Evolutionary conservation across 2,888 invertebrate species (phyloP).

Genomic region (Notodonta ziczac): DNA sequence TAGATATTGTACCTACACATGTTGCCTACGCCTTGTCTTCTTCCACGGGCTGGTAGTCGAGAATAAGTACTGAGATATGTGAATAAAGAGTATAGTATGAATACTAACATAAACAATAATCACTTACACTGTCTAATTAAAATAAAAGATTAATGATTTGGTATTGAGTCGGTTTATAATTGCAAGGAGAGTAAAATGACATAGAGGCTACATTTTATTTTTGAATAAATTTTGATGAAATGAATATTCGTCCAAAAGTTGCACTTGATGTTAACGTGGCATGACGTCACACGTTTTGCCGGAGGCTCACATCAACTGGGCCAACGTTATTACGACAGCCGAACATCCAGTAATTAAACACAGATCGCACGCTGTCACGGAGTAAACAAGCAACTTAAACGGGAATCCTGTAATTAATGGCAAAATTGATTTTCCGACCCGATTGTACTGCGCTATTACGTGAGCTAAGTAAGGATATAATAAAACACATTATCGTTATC

Average conservation of each 20-base stretch:
- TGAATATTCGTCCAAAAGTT: background rate
- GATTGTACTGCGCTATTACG: background rate
- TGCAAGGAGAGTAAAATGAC: too few species aligned
- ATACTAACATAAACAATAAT: too few species aligned
- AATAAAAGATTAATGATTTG: too few species aligned
- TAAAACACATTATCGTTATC: too few species aligned
- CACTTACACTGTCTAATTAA: too few species aligned
- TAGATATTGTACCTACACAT: background rate
- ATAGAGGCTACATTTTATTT: too few species aligned
- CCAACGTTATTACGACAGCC: constrained; percentile 32
- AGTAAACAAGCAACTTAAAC: constrained; percentile 49
- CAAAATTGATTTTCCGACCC: constrained; percentile 43
- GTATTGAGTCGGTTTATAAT: too few species aligned
- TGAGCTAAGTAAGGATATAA: too few species aligned
- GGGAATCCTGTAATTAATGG: constrained; percentile 49
- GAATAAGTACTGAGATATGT: too few species aligned
- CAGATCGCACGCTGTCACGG: constrained; percentile 43
- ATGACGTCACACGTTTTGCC: constrained; percentile 5
- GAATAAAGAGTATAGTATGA: too few species aligned
- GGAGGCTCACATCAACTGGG: constrained; percentile 13
- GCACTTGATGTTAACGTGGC: background rate
- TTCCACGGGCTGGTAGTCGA: too few species aligned
- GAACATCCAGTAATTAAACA: constrained; percentile 41
- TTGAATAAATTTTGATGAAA: too few species aligned
- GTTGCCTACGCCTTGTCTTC: background rate